Base-by-base conservation (phyloP, 2,113 vertebrate genomes). In the Tor tambroides region DNA sequence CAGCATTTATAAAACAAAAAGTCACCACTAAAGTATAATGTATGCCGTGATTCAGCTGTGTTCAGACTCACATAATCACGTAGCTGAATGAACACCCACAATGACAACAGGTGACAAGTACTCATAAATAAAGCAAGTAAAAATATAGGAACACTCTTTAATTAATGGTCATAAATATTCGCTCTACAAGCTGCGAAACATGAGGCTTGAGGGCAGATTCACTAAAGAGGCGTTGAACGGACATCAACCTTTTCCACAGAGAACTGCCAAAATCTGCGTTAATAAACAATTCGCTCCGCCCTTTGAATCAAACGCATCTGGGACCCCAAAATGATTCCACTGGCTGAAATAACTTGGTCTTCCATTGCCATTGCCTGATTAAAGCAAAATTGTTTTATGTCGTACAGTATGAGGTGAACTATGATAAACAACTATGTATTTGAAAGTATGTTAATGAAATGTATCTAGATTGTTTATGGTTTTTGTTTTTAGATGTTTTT, bases 1-100 rank as follows among this genome's bases (percentile, higher is more conserved):
- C 19, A 84, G 41, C 30, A 69, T 82, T 87, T 69, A 87, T 63
- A 87, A 79, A 87, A 87, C 77, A 81, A 85, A 72, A 80, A 54
- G 71, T 80, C 59, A 76, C 26, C 23, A 80, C n/a, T 15, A 77
- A 28, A 87, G 38, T 85, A 85, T 76, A 75, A 28, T 67, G 38
- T 82, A 49, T 46, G 38, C 28, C 2, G 5, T 30, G 61, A 67
- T 82, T 82, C 38, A 82, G 41, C 5, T 21, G 61, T 19, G 26
- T 69, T 69, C 26, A 67, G 9, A 21, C 41, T 83, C 15, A 49
- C 23, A 41, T 63, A 63, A 63, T 80, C 21, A 26, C 17, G n/a
- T 9, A 63, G 21, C 14, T 80, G 38, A 35, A 80, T 26, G 15
- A 80, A 80, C 54, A 67, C n/a, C 63, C 35, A 15, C 41, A 49